Conservation (phyloP, 1,140 invertebrate species). For the Euschistus heros region DNA sequence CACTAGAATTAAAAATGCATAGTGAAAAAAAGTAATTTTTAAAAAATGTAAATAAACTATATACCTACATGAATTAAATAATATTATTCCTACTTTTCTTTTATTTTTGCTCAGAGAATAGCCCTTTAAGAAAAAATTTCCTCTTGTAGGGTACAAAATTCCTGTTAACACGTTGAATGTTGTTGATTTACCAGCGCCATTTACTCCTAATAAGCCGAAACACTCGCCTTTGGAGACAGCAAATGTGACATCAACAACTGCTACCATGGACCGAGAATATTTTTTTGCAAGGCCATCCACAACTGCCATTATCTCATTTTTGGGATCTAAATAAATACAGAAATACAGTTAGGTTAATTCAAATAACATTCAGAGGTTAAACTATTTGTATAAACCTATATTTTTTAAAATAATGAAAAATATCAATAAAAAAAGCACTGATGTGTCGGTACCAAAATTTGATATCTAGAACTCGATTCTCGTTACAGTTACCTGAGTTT, state of each 20-base stretch:
- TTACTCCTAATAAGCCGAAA: conserved; percentile 81
- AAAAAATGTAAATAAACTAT: too few relatives aligned
- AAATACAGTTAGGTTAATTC: background rate
- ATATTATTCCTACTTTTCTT: conserved; percentile 13
- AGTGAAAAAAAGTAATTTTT: too few relatives aligned
- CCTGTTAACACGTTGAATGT: conserved; percentile 87
- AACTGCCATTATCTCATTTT: conserved; percentile 15
- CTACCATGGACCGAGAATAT: conserved; percentile 33
- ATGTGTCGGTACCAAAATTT: too few relatives aligned
- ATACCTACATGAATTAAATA: too few relatives aligned
- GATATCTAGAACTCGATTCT: too few relatives aligned
- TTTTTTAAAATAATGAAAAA: too few relatives aligned
- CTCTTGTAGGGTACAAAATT: conserved; percentile 25
- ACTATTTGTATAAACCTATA: too few relatives aligned
- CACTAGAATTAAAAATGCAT: conserved; percentile 34
- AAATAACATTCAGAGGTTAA: too few relatives aligned
- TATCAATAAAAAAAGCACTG: too few relatives aligned
- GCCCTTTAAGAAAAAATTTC: conserved; percentile 25
- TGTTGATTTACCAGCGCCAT: conserved; percentile 74
- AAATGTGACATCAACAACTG: conserved; percentile 62
- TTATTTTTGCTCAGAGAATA: conserved; percentile 16
- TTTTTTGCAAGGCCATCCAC: conserved; percentile 29
- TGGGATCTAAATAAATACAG: background rate
- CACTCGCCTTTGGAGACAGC: conserved; percentile 65
- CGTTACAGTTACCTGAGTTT: too few relatives aligned